phyloP scores from a whole-genome alignment of 2,113 vertebrate species.

The Rhea pennata region DNA sequence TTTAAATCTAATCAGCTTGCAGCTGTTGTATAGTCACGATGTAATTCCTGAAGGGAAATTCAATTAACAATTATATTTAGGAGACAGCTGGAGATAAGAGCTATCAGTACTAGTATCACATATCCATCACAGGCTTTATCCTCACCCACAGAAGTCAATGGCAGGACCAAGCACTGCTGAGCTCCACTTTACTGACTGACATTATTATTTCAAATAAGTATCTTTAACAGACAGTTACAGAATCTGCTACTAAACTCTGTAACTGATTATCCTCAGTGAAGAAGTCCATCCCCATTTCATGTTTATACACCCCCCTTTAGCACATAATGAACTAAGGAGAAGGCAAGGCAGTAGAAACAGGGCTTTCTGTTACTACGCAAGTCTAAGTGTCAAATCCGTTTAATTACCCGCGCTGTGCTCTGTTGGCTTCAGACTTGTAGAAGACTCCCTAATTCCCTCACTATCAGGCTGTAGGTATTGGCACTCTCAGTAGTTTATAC shows the following conservation, averaged over 20 bases:
- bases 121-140: neutral
- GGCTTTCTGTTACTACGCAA: neutral
- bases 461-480: neutral
- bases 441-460: neutral
- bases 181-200: neutral
- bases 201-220: constrained; percentile 33
- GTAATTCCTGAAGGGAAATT: constrained; percentile 40
- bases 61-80: constrained; percentile 37
- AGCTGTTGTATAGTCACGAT: constrained; percentile 16
- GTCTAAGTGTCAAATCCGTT: neutral
- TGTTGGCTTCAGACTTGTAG: neutral
- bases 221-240: neutral
- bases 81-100: constrained; percentile 46
- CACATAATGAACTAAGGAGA: no score
- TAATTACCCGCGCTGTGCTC: neutral
- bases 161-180: neutral
- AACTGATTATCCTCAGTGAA: neutral
- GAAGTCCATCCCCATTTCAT: fast-evolving
- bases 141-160: neutral
- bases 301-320: neutral
- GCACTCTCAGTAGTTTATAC: neutral
- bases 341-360: neutral
- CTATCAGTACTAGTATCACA: neutral
- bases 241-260: neutral
- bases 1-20: constrained; percentile 52